A percentile compares a stretch with the other conserved stretches of the same genome.
Evolutionary conservation across 2,113 vertebrate species (phyloP).

Genomic region (Epinephelus lanceolatus): DNA sequence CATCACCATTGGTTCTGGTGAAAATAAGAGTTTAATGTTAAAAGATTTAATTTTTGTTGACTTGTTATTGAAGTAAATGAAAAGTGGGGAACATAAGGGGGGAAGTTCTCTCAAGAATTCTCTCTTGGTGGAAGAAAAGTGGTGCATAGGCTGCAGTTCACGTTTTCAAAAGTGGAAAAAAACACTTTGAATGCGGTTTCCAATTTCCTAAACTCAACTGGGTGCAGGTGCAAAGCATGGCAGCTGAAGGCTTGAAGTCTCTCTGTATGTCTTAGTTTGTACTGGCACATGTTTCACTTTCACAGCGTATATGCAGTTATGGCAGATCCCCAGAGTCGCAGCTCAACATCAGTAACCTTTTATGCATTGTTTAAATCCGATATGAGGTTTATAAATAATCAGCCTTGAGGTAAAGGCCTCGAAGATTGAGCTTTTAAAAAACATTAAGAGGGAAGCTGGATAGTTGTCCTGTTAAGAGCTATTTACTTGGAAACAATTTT

Average conservation of each 20-base stretch:
- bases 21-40: background rate
- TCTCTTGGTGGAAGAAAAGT: background rate
- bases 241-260: slow-evolving; percentile 19
- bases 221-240: slow-evolving; percentile 53
- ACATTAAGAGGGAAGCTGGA: background rate
- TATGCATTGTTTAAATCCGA: background rate
- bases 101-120: background rate
- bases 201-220: slow-evolving; percentile 1
- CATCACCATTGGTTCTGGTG: slow-evolving; percentile 72
- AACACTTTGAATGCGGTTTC: slow-evolving; percentile 20
- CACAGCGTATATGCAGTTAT: background rate
- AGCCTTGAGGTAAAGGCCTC: background rate
- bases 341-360: background rate
- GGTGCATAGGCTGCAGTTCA: background rate
- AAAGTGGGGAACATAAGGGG: background rate
- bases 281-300: slow-evolving; percentile 4
- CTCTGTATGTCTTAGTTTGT: background rate
- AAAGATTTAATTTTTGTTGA: background rate
- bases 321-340: background rate
- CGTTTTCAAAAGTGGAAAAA: background rate
- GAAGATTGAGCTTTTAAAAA: slow-evolving; percentile 16
- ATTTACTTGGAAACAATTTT: slow-evolving; percentile 30
- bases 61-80: background rate
- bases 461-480: background rate
- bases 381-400: background rate